Base-by-base conservation (phyloP, 2,888 invertebrate species). In the Epistrophe eligans region DNA sequence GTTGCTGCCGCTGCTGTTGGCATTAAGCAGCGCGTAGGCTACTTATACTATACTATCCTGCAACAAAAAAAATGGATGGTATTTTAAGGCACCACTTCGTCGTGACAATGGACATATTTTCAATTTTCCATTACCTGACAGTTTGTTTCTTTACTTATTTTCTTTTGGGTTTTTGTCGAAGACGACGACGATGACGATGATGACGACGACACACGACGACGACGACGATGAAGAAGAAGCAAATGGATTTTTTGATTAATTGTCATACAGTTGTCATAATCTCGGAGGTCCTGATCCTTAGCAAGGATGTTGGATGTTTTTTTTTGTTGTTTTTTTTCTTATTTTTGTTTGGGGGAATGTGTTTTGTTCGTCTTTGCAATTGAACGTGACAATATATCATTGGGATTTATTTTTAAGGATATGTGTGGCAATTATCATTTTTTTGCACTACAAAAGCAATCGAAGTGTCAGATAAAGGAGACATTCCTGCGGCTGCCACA, bases 211-310 rank as follows among this genome's bases (percentile, higher is more conserved):
- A 9, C 4, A n/a, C n/a, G n/a, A n/a, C n/a, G n/a, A n/a, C 45
- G 17, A 48, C 45, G 48, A 50, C n/a, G 58, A 40, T 7, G 52
- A 52, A 70, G 45, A 55, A 40, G 5, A 71, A n/a, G 62, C 28
- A 24, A 70, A 70, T 79, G 62, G 11, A 55, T 70, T 74, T 74
- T 81, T 77, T 87, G 87, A 87, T 87, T 87, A 87, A 87, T 87
- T 87, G 87, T 83, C 87, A 87, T 72, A 72, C 50, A 79, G 76
- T 83, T 87, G 87, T 87, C 87, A 87, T 83, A 87, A 87, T 87
- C 83, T 72, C 32, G 60, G 67, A 77, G 77, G 76, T 84, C 84
- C 84, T 84, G 80, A 80, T 84, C 84, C 84, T 84, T 76, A 71
- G 9, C 52, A 76, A 79, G 79, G 84, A 84, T 73, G 73, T 15